Evolutionary conservation across 1,140 invertebrate genomes (phyloP).

Genomic region (Lepeophtheirus salmonis): DNA sequence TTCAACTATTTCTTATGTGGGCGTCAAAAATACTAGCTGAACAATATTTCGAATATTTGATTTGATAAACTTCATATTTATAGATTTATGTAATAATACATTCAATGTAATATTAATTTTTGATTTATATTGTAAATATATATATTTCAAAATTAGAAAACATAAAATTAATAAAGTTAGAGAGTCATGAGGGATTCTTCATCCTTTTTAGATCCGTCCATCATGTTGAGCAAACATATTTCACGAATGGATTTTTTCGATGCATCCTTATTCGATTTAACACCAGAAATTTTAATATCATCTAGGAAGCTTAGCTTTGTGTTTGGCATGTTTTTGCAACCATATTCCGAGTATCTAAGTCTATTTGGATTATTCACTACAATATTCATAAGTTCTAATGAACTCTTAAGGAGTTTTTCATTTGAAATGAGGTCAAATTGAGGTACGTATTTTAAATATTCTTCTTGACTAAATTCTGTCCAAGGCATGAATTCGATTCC

Average conservation of each 20-base stretch:
- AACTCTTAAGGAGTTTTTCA: background rate
- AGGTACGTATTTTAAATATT: conserved; percentile 3
- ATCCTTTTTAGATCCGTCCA: background rate
- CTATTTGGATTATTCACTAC: conserved; percentile 12
- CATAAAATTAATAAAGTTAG: too few species aligned
- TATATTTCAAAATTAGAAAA: too few species aligned
- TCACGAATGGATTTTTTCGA: background rate
- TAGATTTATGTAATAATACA: too few species aligned
- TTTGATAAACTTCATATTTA: too few species aligned
- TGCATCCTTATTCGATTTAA: background rate
- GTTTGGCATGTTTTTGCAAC: background rate
- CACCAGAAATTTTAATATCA: background rate
- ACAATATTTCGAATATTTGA: too few species aligned
- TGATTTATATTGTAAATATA: too few species aligned
- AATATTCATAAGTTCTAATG: conserved; percentile 1
- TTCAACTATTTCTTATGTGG: too few species aligned
- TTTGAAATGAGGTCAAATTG: background rate
- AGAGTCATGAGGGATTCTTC: background rate
- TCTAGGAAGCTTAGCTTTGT: background rate
- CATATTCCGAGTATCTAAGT: background rate
- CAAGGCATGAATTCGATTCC: conserved; percentile 7
- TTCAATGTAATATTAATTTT: too few species aligned
- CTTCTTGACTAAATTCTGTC: conserved; percentile 8
- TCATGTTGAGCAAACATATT: background rate
- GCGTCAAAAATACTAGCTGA: too few species aligned